A percentile compares a stretch with the other conserved stretches of the same genome.
These are phyloP conservation scores for Temnothorax curvispinosus DNA, from an alignment of 1,140 invertebrate genomes.

Conservation along the genomic window DNA sequence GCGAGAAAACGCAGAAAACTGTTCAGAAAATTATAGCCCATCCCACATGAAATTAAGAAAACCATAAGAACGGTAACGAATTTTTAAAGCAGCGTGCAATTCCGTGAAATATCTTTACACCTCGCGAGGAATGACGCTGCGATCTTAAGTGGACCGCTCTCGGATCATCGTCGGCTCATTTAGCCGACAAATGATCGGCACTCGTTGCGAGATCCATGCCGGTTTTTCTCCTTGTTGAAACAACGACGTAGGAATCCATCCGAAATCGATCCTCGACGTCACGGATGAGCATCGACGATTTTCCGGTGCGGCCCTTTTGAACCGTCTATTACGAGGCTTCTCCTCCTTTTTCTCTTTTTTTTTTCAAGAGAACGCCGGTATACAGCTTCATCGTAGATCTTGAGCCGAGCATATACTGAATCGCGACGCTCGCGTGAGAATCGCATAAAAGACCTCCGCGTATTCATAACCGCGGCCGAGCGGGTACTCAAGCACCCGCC, in stretches of 20 bases:
- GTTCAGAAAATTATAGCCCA: conserved; percentile 31
- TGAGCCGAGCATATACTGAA: conserved; percentile 52
- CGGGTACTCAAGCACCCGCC: conserved; percentile 70
- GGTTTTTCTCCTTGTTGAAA: conserved; percentile 58
- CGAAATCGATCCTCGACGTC: conserved; percentile 35
- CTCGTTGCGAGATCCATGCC: conserved; percentile 33
- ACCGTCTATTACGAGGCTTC: not conserved
- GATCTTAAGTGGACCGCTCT: conserved; percentile 30
- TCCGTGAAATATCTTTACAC: conserved; percentile 79
- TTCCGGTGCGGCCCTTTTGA: conserved; percentile 55
- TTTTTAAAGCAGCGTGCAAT: conserved; percentile 69
- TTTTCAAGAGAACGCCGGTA: not conserved
- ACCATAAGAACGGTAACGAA: conserved; percentile 54
- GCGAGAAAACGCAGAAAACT: not conserved
- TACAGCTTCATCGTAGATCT: conserved; percentile 52
- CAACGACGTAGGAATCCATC: conserved; percentile 27
- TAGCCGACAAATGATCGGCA: conserved; percentile 57
- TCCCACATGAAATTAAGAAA: conserved; percentile 47
- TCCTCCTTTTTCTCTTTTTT: not conserved
- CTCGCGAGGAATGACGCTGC: conserved; percentile 61
- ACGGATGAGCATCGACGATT: conserved; percentile 66
- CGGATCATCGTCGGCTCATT: conserved; percentile 39
- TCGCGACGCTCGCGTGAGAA: conserved; percentile 65
- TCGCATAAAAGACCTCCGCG: conserved; percentile 64
- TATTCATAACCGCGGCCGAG: conserved; percentile 65